Conservation (phyloP, 2,888 invertebrate genomes). For the Drosophila neutralis region DNA sequence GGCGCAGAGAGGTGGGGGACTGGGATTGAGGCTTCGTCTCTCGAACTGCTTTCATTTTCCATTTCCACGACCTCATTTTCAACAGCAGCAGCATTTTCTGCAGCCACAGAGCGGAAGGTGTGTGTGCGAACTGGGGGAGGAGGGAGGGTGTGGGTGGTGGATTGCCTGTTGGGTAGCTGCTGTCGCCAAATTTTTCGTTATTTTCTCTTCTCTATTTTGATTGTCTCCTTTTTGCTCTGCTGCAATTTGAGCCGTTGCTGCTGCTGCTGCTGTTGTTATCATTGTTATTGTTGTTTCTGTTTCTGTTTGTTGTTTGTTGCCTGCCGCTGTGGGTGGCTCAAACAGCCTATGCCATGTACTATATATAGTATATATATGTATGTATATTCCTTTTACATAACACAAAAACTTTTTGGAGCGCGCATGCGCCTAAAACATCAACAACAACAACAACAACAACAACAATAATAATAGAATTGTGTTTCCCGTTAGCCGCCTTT, state of each 20-base stretch:
- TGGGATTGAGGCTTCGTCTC: conserved; percentile 41
- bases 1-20: too few relatives aligned
- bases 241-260: conserved; percentile 60
- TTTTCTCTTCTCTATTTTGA: conserved; percentile 45
- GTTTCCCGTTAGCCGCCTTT: conserved; percentile 54
- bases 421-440: conserved; percentile 61
- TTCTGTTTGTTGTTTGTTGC: conserved; percentile 30
- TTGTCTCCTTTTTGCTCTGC: conserved; percentile 16
- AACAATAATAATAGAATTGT: conserved; percentile 33
- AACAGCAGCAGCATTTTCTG: conserved; percentile 17
- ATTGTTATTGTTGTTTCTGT: background rate
- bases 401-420: conserved; percentile 39
- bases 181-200: conserved; percentile 51
- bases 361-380: conserved; percentile 2
- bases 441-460: conserved; percentile 1
- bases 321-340: conserved; percentile 72
- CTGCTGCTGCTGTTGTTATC: conserved; percentile 12
- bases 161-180: background rate
- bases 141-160: background rate
- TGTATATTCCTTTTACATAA: conserved; percentile 6
- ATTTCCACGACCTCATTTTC: conserved; percentile 84
- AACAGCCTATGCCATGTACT: conserved; percentile 30
- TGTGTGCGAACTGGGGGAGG: background rate
- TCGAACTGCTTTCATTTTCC: conserved; percentile 84
- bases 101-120: conserved; percentile 4